Base-by-base conservation (phyloP, 2,888 invertebrate species). In the Cerceris ruficornis region DNA sequence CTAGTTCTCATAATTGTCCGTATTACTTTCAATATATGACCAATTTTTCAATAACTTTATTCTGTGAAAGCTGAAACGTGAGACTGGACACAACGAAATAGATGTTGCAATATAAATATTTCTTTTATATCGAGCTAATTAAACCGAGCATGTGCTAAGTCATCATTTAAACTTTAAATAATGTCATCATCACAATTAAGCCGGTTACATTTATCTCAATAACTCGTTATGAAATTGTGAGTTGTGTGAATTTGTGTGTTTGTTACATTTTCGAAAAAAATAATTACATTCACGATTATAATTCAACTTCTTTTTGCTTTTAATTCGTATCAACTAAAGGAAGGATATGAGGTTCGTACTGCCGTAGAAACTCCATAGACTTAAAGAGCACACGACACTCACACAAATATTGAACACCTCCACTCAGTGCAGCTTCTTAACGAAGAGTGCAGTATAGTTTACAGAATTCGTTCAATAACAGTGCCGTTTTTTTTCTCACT, bases 271-370 rank as follows among this genome's bases (percentile, higher is more conserved):
- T 60, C 52, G 17, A 57, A 50, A 69, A 54, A 72, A 62, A 61
- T 68, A 39, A 69, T 64, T 69, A 39, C 41, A 14, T 80, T 77
- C 61, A 76, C 72, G 61, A 77, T 65, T 74, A 49, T 82, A 69
- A 84, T 62, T 54, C 28, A 71, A 68, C 67, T 50, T 73, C 87
- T 88, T 87, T 83, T 90, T 88, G 87, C 77, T 86, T 83, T 84
- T 65, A 84, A 78, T 86, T 89, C 80, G 70, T 82, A 87, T 89
- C 91, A 78, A 86, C 90, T 90, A 87, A 93, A 94, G 93, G 93
- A 94, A 93, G 94, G 94, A 94, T 94, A 94, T 92, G 94, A 94
- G 94, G 94, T 94, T 94, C 92, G 94, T 94, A 94, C 92, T 87
- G 90, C 90, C 90, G 82, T 76, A 73, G 55, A 64, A 59, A 65